These are phyloP conservation scores for Ctena decussata DNA, from an alignment of 2,888 invertebrate genomes.

Conservation along the genomic window DNA sequence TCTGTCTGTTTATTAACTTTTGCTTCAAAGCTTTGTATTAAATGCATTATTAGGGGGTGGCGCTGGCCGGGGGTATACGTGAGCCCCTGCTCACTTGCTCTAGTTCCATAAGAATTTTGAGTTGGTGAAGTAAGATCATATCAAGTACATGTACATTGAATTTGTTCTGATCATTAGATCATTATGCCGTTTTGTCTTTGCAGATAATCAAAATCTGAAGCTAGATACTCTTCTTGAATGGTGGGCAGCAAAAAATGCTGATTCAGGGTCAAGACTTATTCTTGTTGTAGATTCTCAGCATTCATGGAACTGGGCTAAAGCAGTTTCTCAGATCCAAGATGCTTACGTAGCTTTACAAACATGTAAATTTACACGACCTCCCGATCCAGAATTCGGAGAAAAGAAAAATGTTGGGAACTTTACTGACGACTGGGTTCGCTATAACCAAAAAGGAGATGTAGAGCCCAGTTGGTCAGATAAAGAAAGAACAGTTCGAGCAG, in stretches of 20 bases:
- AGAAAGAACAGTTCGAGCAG: conserved; percentile 72
- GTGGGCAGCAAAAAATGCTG: conserved; percentile 80
- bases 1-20: no score
- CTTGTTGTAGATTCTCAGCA: conserved; percentile 83
- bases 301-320: conserved; percentile 83
- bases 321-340: conserved; percentile 67
- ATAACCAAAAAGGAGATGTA: conserved; percentile 76
- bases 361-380: conserved; percentile 69
- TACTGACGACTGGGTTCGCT: conserved; percentile 83
- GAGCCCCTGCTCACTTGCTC: no score
- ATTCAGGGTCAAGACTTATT: conserved; percentile 82
- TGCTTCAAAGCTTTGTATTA: no score
- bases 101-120: no score
- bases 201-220: conserved; percentile 79
- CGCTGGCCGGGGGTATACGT: no score
- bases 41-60: no score
- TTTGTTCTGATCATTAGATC: no score
- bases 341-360: conserved; percentile 84
- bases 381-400: conserved; percentile 72
- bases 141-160: no score
- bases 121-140: no score
- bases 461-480: conserved; percentile 77
- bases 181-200: conserved; percentile 37
- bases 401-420: conserved; percentile 80
- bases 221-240: conserved; percentile 82